A percentile compares a stretch with the other conserved stretches of the same genome.
Evolutionary conservation across 2,888 invertebrate species (phyloP).

Genomic region (Scrobipalpa atriplicella): DNA sequence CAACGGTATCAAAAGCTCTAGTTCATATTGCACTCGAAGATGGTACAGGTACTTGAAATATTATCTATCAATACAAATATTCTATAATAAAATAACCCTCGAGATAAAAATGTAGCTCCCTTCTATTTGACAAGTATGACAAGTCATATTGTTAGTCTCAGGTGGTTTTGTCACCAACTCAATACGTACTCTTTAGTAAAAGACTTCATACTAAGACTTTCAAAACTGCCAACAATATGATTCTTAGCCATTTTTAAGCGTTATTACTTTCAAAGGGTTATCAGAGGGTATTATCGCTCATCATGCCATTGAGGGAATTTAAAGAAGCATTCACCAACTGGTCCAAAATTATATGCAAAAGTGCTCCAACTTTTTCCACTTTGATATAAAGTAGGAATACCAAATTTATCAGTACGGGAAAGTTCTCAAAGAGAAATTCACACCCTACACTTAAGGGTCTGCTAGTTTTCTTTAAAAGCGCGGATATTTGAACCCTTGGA

Average conservation of each 20-base stretch:
- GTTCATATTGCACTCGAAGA: background rate
- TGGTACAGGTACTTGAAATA: background rate
- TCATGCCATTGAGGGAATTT: background rate
- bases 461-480: constrained; percentile 73
- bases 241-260: constrained; percentile 51
- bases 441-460: constrained; percentile 69
- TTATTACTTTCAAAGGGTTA: constrained; percentile 46
- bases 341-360: constrained; percentile 3
- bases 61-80: background rate
- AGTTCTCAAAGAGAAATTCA: constrained; percentile 67
- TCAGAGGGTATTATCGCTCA: constrained; percentile 49
- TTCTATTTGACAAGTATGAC: constrained; percentile 61
- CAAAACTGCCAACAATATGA: constrained; percentile 44
- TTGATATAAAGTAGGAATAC: constrained; percentile 24
- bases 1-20: background rate
- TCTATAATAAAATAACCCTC: background rate
- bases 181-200: constrained; percentile 54
- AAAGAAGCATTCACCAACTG: background rate
- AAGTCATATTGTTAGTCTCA: constrained; percentile 59
- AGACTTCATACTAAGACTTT: background rate
- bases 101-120: constrained; percentile 9
- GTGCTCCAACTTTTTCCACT: background rate
- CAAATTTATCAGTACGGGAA: constrained; percentile 38
- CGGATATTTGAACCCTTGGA: constrained; percentile 70
- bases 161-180: constrained; percentile 62